These are phyloP conservation scores for Eupithecia vulgata DNA, from an alignment of 2,888 invertebrate species.

Conservation along the genomic window DNA sequence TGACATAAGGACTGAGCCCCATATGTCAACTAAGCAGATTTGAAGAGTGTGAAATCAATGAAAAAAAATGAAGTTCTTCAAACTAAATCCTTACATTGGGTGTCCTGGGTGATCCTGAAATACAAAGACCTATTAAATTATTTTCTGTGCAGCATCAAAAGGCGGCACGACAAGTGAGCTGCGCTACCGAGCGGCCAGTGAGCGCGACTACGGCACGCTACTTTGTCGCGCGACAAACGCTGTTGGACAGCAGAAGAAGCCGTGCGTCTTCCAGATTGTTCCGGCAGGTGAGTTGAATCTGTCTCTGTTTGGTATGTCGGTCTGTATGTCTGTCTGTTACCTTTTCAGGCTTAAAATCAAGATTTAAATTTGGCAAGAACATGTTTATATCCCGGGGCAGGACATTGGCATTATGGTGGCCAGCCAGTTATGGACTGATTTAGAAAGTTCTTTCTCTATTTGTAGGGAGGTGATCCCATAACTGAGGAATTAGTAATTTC, in stretches of 20 bases:
- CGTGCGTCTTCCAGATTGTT: slow-evolving; percentile 94
- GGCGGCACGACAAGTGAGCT: slow-evolving; percentile 88
- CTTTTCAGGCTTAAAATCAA: too few relatives aligned
- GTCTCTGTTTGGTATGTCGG: background rate
- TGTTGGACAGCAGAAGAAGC: slow-evolving; percentile 91
- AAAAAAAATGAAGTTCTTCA: background rate
- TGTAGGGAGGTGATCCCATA: too few relatives aligned
- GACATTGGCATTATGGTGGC: too few relatives aligned
- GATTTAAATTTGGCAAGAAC: too few relatives aligned
- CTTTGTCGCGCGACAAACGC: slow-evolving; percentile 92
- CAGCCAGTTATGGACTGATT: too few relatives aligned
- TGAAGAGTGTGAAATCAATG: background rate
- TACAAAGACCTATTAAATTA: background rate
- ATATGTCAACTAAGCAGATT: too few relatives aligned
- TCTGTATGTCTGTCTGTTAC: too few relatives aligned
- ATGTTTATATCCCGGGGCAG: too few relatives aligned
- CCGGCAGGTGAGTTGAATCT: slow-evolving; percentile 86
- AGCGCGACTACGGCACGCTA: slow-evolving; percentile 93
- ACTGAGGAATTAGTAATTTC: too few relatives aligned
- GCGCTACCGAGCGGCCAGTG: slow-evolving; percentile 91
- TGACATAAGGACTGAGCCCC: too few relatives aligned
- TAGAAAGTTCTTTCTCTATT: too few relatives aligned
- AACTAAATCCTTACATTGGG: background rate
- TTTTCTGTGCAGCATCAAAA: slow-evolving; percentile 60
- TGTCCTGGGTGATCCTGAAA: background rate